These are phyloP conservation scores for Turritopsis rubra DNA, from an alignment of 30 jellyfish, hydroid and myxozoan genomes.

Conservation along the genomic window DNA sequence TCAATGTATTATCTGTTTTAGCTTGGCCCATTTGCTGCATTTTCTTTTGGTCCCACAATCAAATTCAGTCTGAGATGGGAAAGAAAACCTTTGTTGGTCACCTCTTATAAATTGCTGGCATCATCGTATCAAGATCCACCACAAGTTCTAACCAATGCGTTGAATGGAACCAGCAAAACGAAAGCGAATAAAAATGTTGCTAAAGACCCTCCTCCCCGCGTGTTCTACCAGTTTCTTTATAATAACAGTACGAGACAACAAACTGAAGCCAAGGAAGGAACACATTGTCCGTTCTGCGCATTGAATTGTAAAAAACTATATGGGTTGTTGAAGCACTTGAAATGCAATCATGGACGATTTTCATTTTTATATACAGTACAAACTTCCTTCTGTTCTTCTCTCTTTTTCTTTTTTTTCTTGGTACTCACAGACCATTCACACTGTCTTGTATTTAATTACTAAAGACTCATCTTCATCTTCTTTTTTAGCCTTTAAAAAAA, in stretches of 20 bases:
- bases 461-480: not conserved
- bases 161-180: not conserved
- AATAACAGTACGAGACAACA: constrained; percentile 84
- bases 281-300: constrained; percentile 89
- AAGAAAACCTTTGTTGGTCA: constrained; percentile 21
- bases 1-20: constrained; percentile 23
- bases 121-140: constrained; percentile 21
- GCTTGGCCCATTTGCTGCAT: constrained; percentile 93
- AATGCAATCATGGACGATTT: constrained; percentile 76
- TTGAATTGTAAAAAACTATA: constrained; percentile 60
- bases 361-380: constrained; percentile 84
- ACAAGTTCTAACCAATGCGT: not conserved
- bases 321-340: constrained; percentile 66
- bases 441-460: not conserved
- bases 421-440: not conserved
- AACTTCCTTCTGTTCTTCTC: not conserved
- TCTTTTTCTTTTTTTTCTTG: not conserved
- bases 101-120: constrained; percentile 9
- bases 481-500: constrained; percentile 60
- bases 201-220: constrained; percentile 21
- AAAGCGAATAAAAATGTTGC: constrained; percentile 1
- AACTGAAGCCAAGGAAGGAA: constrained; percentile 94
- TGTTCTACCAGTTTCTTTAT: constrained; percentile 73
- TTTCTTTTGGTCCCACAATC: constrained; percentile 94
- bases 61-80: constrained; percentile 72